Evolutionary conservation across 1,140 invertebrate species (phyloP).

Genomic region (Orius laevigatus): DNA sequence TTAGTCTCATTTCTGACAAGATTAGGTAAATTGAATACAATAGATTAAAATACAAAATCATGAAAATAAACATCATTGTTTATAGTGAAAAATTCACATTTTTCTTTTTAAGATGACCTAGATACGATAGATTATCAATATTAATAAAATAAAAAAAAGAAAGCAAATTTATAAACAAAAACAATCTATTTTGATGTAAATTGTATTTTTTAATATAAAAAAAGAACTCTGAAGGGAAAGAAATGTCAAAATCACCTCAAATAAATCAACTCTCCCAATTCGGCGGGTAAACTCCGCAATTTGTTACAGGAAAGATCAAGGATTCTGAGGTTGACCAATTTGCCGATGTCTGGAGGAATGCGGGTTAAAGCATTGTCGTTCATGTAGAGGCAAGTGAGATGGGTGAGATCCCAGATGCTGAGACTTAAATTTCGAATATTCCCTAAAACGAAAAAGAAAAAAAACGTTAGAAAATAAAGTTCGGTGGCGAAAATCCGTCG

Average conservation of each 20-base stretch:
- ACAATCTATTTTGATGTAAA: neutral
- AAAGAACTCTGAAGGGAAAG: neutral
- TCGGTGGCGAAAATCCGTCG: neutral
- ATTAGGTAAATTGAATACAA: neutral
- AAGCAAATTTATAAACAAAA: neutral
- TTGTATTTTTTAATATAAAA: neutral
- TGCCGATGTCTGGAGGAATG: slow-evolving; percentile 75
- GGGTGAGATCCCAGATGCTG: slow-evolving; percentile 72
- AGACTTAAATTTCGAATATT: slow-evolving; percentile 83
- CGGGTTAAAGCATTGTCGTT: slow-evolving; percentile 85
- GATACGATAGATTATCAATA: no score
- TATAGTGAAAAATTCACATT: neutral
- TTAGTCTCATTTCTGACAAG: neutral
- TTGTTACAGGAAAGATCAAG: slow-evolving; percentile 91
- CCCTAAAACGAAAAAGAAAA: slow-evolving; percentile 38
- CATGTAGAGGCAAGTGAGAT: slow-evolving; percentile 83
- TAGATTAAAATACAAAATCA: no score
- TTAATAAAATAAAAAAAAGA: no score
- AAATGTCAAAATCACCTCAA: slow-evolving; percentile 44
- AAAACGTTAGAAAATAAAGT: neutral
- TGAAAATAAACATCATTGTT: neutral
- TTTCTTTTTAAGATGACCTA: no score
- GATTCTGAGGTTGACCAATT: slow-evolving; percentile 62
- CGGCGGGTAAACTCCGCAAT: slow-evolving; percentile 78
- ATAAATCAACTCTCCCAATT: slow-evolving; percentile 87